Conservation (phyloP, 2,113 vertebrate species). For the Potamarius usumacintae region DNA sequence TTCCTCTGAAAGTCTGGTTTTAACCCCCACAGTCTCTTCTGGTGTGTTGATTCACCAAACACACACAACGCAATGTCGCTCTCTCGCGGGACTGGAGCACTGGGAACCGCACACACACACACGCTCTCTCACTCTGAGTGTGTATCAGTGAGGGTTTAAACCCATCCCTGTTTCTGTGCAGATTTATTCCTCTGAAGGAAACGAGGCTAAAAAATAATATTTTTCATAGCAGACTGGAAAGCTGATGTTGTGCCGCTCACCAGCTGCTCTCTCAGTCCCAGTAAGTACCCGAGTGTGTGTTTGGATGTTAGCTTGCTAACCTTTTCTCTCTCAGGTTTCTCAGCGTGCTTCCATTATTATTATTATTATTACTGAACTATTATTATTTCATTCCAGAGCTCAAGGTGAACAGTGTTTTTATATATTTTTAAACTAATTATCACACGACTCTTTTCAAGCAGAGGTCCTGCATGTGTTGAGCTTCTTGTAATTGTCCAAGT, state of each 20-base stretch:
- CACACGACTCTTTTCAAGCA: background rate
- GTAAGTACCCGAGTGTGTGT: conserved; percentile 37
- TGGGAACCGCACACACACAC: background rate
- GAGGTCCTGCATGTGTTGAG: conserved; percentile 4
- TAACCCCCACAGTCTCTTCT: conserved; percentile 40
- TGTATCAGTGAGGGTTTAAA: background rate
- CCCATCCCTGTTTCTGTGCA: background rate
- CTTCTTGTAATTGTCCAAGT: background rate
- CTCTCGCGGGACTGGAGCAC: background rate
- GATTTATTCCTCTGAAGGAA: background rate
- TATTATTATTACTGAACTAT: background rate
- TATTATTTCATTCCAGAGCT: background rate
- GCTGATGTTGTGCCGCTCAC: background rate
- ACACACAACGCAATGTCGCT: conserved; percentile 36
- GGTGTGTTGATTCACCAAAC: conserved; percentile 35
- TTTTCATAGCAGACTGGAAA: conserved; percentile 1
- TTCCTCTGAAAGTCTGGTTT: conserved; percentile 41
- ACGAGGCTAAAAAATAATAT: background rate
- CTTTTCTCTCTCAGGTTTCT: background rate
- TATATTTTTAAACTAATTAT: background rate
- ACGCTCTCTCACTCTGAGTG: background rate
- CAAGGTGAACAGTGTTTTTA: background rate
- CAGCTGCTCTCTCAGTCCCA: conserved; percentile 23
- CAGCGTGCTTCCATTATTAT: too few species aligned
- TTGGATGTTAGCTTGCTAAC: conserved; percentile 20